phyloP scores from a whole-genome alignment of 2,888 invertebrate genomes.

The Parascotia fuliginaria region DNA sequence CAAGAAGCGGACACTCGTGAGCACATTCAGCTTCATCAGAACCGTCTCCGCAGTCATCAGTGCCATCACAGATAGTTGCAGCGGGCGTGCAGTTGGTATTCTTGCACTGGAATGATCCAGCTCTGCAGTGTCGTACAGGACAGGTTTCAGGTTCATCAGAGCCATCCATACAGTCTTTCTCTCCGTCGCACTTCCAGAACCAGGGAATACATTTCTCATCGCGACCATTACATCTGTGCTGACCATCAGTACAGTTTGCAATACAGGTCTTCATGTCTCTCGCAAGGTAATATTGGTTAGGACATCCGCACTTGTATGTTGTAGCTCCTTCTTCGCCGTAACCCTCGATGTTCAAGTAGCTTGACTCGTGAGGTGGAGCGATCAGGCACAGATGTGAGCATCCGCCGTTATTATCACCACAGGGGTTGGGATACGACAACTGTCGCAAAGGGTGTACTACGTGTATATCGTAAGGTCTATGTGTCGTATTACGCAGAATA shows the following conservation, averaged over 20 bases:
- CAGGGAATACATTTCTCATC: constrained; percentile 87
- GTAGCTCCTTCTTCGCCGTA: constrained; percentile 93
- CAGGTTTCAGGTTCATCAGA: constrained; percentile 95
- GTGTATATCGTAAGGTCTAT: constrained; percentile 97
- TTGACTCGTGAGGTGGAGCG: constrained; percentile 91
- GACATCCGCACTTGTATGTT: constrained; percentile 95
- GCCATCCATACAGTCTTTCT: constrained; percentile 96
- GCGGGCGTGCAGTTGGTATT: constrained; percentile 97
- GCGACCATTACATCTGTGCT: constrained; percentile 89
- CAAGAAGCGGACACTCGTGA: constrained; percentile 93
- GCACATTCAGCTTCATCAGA: constrained; percentile 95
- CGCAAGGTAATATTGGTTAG: constrained; percentile 95
- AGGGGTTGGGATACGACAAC: constrained; percentile 94
- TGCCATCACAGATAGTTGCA: constrained; percentile 96
- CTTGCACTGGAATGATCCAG: constrained; percentile 97
- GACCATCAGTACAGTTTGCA: constrained; percentile 97
- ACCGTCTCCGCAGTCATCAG: constrained; percentile 96
- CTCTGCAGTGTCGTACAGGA: constrained; percentile 93
- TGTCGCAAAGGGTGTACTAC: constrained; percentile 96
- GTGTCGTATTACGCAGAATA: constrained; percentile 95
- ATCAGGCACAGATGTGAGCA: constrained; percentile 98
- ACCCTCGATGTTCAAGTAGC: constrained; percentile 91
- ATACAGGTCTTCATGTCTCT: constrained; percentile 94
- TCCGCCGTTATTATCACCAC: constrained; percentile 96
- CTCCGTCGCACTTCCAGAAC: constrained; percentile 93